phyloP scores from a whole-genome alignment of 35 echinoderm and acorn worm genomes.

The Stichopus chloronotus region DNA sequence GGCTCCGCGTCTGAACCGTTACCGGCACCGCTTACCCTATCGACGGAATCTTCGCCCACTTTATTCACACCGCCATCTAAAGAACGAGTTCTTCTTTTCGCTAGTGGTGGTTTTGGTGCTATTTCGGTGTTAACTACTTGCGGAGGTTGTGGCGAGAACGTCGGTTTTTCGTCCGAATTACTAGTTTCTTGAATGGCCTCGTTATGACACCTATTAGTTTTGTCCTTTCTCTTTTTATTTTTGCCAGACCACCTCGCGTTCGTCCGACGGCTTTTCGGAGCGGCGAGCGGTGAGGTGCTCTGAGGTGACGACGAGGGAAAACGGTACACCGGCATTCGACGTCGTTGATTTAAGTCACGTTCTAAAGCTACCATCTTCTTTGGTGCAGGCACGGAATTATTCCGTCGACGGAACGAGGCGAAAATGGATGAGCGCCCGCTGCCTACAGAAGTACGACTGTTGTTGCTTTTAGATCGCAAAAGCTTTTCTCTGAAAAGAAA shows the following conservation, averaged over 20 bases:
- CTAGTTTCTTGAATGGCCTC: slow-evolving; percentile 35
- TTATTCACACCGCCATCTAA: not conserved
- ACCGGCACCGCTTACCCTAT: not conserved
- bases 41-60: not conserved
- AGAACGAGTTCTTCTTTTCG: slow-evolving; percentile 31
- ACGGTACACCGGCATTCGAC: slow-evolving; percentile 73
- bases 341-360: slow-evolving; percentile 68
- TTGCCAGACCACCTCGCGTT: slow-evolving; percentile 24
- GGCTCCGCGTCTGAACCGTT: not conserved
- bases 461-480: slow-evolving; percentile 5
- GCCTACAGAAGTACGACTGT: slow-evolving; percentile 20
- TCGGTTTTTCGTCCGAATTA: not conserved
- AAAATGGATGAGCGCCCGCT: slow-evolving; percentile 61
- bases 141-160: not conserved
- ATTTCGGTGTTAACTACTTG: not conserved
- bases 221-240: not conserved
- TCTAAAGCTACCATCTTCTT: slow-evolving; percentile 76
- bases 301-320: slow-evolving; percentile 63
- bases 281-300: slow-evolving; percentile 30
- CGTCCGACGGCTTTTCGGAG: slow-evolving; percentile 13
- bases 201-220: not conserved
- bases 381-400: slow-evolving; percentile 54
- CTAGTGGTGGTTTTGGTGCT: slow-evolving; percentile 1
- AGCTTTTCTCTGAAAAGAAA: slow-evolving; percentile 30
- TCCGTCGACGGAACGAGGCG: slow-evolving; percentile 68